phyloP scores from a whole-genome alignment of 2,888 invertebrate species.

The Enoplolaimus lenunculus region DNA sequence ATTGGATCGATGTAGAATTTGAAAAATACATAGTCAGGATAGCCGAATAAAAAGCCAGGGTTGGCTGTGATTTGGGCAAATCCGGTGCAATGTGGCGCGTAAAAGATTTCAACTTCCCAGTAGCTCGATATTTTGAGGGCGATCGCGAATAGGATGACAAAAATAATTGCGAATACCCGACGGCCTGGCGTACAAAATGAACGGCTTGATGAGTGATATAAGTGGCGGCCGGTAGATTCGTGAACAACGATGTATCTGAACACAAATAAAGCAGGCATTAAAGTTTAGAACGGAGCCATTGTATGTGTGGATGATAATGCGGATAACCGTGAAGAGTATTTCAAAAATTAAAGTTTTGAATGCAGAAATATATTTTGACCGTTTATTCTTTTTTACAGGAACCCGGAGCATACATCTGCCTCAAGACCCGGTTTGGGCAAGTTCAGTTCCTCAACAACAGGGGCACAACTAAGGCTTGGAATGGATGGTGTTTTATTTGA shows the following conservation, averaged over 20 bases:
- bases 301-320: no score
- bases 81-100: slow-evolving; percentile 9
- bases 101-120: not conserved
- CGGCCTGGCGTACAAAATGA: not conserved
- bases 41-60: not conserved
- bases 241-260: not conserved
- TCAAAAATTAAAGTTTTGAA: no score
- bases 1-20: slow-evolving; percentile 21
- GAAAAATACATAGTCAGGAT: slow-evolving; percentile 4
- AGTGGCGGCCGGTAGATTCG: not conserved
- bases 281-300: no score
- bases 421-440: no score
- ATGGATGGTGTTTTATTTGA: no score
- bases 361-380: no score
- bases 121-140: not conserved
- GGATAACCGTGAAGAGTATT: no score
- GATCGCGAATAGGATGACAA: not conserved
- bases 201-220: not conserved
- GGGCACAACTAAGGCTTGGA: no score
- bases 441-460: no score
- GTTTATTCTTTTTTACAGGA: no score
- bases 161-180: not conserved
- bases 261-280: no score
- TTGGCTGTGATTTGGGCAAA: not conserved
- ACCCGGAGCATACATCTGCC: no score